A percentile compares a stretch with the other conserved stretches of the same genome.
Conservation (phyloP, 2,113 vertebrate genomes). For the Bubalus kerabau region DNA sequence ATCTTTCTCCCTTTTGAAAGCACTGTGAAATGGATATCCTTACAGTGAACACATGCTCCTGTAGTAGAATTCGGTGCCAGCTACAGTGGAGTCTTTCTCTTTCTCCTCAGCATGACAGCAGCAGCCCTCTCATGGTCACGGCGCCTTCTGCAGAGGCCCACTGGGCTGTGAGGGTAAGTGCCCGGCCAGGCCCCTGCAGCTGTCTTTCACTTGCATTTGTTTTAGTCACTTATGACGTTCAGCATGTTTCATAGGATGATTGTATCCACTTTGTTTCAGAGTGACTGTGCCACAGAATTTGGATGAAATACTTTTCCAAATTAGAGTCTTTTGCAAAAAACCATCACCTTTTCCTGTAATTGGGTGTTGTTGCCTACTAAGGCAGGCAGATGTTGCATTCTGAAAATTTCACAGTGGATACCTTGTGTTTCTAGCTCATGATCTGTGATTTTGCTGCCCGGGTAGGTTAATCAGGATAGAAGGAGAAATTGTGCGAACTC, state of each 20-base stretch:
- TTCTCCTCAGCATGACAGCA: slow-evolving; percentile 89
- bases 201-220: background rate
- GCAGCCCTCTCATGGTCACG: slow-evolving; percentile 89
- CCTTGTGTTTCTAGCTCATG: background rate
- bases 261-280: background rate
- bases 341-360: accelerated
- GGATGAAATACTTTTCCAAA: background rate
- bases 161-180: slow-evolving; percentile 96
- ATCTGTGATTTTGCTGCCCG: background rate
- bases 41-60: background rate
- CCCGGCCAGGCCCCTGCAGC: background rate
- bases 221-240: background rate
- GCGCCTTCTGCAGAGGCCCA: slow-evolving; percentile 80
- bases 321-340: background rate
- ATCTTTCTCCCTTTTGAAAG: background rate
- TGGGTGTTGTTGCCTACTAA: background rate
- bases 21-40: background rate
- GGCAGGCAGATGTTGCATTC: background rate
- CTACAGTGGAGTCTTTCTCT: background rate
- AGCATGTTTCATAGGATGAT: background rate
- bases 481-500: background rate
- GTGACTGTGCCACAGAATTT: background rate
- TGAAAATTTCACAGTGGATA: background rate
- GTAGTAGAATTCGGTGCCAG: background rate
- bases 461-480: background rate